A percentile compares a stretch with the other conserved stretches of the same genome.
These are phyloP conservation scores for Alcedo atthis DNA, from an alignment of 2,797 vertebrate species.

Conservation along the genomic window DNA sequence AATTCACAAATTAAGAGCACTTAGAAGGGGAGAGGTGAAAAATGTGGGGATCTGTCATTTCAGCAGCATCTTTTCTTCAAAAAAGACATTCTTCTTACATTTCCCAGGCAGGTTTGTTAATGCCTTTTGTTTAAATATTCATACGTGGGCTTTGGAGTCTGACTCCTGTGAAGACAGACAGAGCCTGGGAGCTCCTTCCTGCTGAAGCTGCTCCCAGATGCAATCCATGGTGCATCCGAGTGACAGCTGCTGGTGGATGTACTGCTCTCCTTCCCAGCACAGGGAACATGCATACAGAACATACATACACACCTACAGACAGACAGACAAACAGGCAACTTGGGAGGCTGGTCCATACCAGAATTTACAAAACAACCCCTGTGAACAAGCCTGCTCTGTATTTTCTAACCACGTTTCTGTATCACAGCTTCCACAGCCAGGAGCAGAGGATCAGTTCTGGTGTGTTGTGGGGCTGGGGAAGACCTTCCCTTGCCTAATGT, in stretches of 20 bases:
- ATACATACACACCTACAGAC: no score
- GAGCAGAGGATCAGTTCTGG: fast-evolving
- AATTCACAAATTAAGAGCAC: slow-evolving; percentile 48
- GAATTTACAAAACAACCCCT: neutral
- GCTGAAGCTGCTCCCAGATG: neutral
- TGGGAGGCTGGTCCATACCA: neutral
- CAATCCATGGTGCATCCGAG: fast-evolving
- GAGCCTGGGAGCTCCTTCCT: neutral
- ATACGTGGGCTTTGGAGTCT: neutral
- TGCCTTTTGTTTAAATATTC: slow-evolving; percentile 55
- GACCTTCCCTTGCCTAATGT: neutral
- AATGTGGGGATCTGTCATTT: slow-evolving; percentile 30
- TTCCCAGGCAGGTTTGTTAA: slow-evolving; percentile 43
- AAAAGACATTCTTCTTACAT: slow-evolving; percentile 16
- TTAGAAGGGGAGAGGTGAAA: neutral
- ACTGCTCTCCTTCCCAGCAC: neutral
- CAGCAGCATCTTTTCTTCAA: slow-evolving; percentile 13
- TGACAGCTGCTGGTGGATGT: neutral
- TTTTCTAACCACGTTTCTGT: neutral
- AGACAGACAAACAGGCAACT: fast-evolving
- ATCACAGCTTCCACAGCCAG: neutral
- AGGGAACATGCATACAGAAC: neutral
- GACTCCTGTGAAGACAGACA: neutral
- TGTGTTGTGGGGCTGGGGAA: neutral
- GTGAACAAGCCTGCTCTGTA: fast-evolving